Conservation (phyloP, 2,113 vertebrate species). For the Hirundichthys speculiger region DNA sequence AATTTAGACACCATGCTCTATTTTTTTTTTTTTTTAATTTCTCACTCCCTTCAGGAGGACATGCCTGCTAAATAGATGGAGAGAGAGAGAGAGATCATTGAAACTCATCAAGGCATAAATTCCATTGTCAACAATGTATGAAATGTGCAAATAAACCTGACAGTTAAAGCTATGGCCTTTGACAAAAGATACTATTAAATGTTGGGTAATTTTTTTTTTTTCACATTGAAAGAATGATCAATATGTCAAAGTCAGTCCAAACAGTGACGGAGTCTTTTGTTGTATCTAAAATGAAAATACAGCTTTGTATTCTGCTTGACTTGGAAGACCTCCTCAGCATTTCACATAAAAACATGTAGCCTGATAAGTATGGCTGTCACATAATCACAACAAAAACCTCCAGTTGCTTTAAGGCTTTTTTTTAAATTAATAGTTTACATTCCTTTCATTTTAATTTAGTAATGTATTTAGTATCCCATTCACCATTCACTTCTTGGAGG, state of each 20-base stretch:
- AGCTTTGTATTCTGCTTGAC: background rate
- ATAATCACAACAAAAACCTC: no score
- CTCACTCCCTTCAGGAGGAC: slow-evolving; percentile 42
- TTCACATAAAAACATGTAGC: background rate
- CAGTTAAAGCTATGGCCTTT: slow-evolving; percentile 46
- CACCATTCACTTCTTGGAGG: slow-evolving; percentile 12
- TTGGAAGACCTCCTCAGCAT: background rate
- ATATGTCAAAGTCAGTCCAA: slow-evolving; percentile 27
- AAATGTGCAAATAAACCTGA: slow-evolving; percentile 57
- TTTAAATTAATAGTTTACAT: slow-evolving; percentile 2
- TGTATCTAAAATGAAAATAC: slow-evolving; percentile 7
- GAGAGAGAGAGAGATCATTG: slow-evolving; percentile 42
- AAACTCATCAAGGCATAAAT: slow-evolving; percentile 54
- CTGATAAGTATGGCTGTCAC: no score
- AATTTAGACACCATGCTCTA: slow-evolving; percentile 68
- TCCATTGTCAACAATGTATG: slow-evolving; percentile 53
- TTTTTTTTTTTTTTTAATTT: slow-evolving; percentile 35
- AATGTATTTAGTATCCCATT: background rate
- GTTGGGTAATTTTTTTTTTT: slow-evolving; percentile 41
- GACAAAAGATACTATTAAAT: slow-evolving; percentile 32
- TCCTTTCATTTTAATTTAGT: background rate
- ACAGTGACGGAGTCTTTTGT: slow-evolving; percentile 16
- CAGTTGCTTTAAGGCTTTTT: background rate
- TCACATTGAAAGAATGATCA: slow-evolving; percentile 12
- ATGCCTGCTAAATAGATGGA: slow-evolving; percentile 52